Conservation (phyloP, 2,888 invertebrate genomes). For the Steromphala cineraria region DNA sequence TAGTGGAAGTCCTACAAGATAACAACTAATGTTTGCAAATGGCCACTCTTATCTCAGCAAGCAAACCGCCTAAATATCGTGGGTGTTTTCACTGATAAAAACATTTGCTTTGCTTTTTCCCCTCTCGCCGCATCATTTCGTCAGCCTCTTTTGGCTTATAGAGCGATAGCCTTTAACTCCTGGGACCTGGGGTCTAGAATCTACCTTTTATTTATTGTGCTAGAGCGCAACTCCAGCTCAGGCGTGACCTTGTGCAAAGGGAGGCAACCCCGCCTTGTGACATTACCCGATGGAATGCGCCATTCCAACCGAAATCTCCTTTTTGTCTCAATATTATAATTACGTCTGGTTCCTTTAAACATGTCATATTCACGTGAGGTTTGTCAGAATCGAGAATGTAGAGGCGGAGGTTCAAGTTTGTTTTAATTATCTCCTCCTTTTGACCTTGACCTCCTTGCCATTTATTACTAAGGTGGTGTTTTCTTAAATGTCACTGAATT, state of each 20-base stretch:
- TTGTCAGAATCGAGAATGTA: neutral
- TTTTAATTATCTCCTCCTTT: neutral
- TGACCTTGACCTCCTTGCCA: neutral
- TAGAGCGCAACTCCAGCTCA: slow-evolving; percentile 2
- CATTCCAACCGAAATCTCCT: neutral
- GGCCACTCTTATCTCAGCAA: neutral
- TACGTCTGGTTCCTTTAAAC: too few species aligned
- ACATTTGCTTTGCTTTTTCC: slow-evolving; percentile 9
- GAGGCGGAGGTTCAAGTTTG: neutral
- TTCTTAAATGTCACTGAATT: neutral
- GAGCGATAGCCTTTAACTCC: neutral
- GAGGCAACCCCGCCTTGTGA: neutral
- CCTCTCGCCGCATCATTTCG: neutral
- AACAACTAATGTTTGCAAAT: slow-evolving; percentile 13
- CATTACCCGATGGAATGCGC: neutral
- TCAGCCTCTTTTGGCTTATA: neutral
- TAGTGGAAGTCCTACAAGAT: slow-evolving; percentile 9
- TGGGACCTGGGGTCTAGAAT: neutral
- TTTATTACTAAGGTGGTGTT: neutral
- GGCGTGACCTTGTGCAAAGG: slow-evolving; percentile 2
- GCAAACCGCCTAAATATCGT: slow-evolving; percentile 17
- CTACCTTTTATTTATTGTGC: slow-evolving; percentile 13
- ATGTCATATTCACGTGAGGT: too few species aligned
- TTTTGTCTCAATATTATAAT: too few species aligned
- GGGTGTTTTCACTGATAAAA: slow-evolving; percentile 20